Evolutionary conservation across 2,113 vertebrate species (phyloP), one percentile per base, ranked within the genome.

Genomic region (Pseudorhombus dupliciocellatus): DNA sequence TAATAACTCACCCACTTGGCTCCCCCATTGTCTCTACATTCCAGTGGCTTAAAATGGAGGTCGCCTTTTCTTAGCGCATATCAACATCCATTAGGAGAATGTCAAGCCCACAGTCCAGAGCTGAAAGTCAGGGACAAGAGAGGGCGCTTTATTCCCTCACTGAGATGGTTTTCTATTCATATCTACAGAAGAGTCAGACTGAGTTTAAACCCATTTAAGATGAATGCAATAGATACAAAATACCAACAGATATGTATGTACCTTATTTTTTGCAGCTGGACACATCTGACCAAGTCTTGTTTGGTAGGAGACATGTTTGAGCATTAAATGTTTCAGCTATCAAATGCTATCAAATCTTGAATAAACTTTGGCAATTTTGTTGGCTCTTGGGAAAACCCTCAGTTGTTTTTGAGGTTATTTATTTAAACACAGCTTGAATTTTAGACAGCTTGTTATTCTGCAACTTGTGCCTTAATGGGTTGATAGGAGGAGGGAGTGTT

Each of bases 11-110:
- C 66, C 75, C 69, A 37, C 86, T 84, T 78, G 75, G 70, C 76
- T 55, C 42, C 77, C 77, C 61, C 31, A 75, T 89, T 85, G 81
- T 89, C 81, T 79, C 74, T 73, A 57, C 71, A 83, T 90, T 84
- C 81, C 82, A 75, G 42, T 53, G 66, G 85, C 59, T 79, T 85
- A 71, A 86, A 75, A 79, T 80, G 30, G 73, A 83, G 65, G 57
- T 61, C 22, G 64, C 59, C 60, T 68, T 82, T 77, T 60, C 18
- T 30, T 66, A 73, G 31, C 16, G 30, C 53, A 55, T 73, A 73
- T 74, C 67, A 56, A 30, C 67, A 55, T 58, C 57, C 63, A 65
- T 7, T 44, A 70, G 70, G 77, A 71, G 50, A 70, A 74, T 70
- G 75, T 71, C 68, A 67, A 63, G 70, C 48, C 51, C 11, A 56